These are phyloP conservation scores for Pteropus alecto DNA, from an alignment of 2,113 vertebrate species.

Conservation along the genomic window DNA sequence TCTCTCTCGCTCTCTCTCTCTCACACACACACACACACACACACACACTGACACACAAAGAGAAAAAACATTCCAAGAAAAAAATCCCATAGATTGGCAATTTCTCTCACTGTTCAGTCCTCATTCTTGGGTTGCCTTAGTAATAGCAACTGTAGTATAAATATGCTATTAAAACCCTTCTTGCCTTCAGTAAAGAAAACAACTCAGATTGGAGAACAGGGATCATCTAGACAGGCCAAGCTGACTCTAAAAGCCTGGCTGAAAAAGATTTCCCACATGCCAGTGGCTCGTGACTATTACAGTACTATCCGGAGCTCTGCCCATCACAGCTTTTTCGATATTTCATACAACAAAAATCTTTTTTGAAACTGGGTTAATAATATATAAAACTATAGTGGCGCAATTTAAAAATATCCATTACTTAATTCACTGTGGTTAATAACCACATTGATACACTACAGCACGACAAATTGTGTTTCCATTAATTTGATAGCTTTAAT, in stretches of 20 bases:
- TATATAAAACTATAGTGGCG: background rate
- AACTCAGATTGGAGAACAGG: background rate
- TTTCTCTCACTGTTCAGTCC: background rate
- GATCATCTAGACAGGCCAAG: background rate
- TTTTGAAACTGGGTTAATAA: background rate
- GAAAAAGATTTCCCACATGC: background rate
- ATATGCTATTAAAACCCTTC: constrained; percentile 2
- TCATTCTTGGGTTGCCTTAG: background rate
- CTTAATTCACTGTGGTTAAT: background rate
- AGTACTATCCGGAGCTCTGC: background rate
- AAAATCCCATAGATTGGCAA: background rate
- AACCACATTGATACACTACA: background rate
- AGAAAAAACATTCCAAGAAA: background rate
- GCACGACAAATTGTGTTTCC: background rate
- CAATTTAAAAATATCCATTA: constrained; percentile 3
- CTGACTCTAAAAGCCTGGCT: background rate
- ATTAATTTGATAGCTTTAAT: background rate
- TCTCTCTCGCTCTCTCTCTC: too few relatives aligned
- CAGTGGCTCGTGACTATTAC: background rate
- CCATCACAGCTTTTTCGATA: background rate
- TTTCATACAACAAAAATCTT: constrained; percentile 20
- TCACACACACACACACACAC: too few relatives aligned
- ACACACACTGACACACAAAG: background rate
- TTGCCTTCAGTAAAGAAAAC: constrained; percentile 35
- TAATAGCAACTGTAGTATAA: background rate